Evolutionary conservation across 2,797 vertebrate genomes (phyloP).

Genomic region (Sebastes itinus): DNA sequence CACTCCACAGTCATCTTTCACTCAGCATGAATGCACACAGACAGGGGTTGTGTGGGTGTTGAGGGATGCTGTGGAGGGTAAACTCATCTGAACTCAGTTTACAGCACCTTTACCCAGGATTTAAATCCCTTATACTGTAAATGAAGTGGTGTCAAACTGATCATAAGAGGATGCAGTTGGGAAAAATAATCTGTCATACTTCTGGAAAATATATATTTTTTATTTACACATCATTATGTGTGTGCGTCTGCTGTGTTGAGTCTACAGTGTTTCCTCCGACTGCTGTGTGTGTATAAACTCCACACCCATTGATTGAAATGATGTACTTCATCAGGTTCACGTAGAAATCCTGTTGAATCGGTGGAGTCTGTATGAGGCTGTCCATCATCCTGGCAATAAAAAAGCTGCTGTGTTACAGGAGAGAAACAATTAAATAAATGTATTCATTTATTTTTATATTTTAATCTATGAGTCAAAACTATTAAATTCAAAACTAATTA

Average conservation of each 20-base stretch:
- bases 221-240: neutral
- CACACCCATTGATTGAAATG: neutral
- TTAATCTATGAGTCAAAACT: too few species aligned
- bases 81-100: constrained; percentile 10
- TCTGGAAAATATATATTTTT: neutral
- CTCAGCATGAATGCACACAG: constrained; percentile 30
- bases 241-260: constrained; percentile 56
- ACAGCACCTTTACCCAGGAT: neutral
- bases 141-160: neutral
- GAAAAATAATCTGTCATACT: neutral
- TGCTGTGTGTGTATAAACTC: neutral
- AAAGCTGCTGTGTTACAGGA: neutral
- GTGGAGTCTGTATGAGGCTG: neutral
- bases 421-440: neutral
- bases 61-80: neutral
- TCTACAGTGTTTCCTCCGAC: constrained; percentile 54
- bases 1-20: constrained; percentile 37
- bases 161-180: neutral
- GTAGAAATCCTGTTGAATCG: constrained; percentile 1
- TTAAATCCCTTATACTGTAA: neutral
- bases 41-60: constrained; percentile 23
- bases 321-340: neutral
- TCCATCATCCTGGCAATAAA: neutral
- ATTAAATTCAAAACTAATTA: neutral
- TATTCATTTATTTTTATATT: too few species aligned